phyloP scores from a whole-genome alignment of 2,797 vertebrate genomes.

The Acrocephalus scirpaceus region DNA sequence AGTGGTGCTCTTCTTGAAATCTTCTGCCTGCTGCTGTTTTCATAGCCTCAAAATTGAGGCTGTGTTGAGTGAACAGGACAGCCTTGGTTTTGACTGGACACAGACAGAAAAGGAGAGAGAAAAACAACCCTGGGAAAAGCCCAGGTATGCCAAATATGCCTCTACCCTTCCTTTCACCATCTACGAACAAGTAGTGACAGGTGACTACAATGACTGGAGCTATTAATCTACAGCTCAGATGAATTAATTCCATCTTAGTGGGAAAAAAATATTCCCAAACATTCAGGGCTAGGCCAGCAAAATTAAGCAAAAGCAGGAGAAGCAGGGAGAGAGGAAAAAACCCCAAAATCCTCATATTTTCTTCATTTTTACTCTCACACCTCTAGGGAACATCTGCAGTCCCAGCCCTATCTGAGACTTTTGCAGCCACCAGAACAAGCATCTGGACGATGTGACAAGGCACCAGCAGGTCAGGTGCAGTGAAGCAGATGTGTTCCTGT shows the following conservation, averaged over 20 bases:
- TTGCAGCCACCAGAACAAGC: neutral
- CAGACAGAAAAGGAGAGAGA: slow-evolving; percentile 1
- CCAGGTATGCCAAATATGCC: slow-evolving; percentile 11
- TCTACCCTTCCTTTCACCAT: slow-evolving; percentile 26
- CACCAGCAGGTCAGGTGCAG: neutral
- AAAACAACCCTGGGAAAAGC: slow-evolving; percentile 35
- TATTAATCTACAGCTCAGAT: neutral
- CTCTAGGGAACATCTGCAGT: neutral
- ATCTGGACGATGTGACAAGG: neutral
- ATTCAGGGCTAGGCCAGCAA: neutral
- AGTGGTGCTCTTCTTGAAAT: slow-evolving; percentile 3
- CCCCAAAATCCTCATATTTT: neutral
- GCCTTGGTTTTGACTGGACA: slow-evolving; percentile 3
- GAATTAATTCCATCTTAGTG: slow-evolving; percentile 4
- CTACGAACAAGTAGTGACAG: slow-evolving; percentile 16
- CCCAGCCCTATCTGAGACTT: neutral
- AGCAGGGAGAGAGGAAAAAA: neutral
- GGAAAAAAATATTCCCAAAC: neutral
- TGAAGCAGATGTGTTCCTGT: neutral
- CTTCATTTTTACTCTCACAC: neutral
- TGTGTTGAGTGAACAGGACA: neutral
- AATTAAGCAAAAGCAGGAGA: neutral
- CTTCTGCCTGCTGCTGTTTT: slow-evolving; percentile 9
- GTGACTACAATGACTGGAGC: neutral
- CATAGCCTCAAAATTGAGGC: neutral